Conservation (phyloP, 2,797 vertebrate species). For the Artibeus lituratus region DNA sequence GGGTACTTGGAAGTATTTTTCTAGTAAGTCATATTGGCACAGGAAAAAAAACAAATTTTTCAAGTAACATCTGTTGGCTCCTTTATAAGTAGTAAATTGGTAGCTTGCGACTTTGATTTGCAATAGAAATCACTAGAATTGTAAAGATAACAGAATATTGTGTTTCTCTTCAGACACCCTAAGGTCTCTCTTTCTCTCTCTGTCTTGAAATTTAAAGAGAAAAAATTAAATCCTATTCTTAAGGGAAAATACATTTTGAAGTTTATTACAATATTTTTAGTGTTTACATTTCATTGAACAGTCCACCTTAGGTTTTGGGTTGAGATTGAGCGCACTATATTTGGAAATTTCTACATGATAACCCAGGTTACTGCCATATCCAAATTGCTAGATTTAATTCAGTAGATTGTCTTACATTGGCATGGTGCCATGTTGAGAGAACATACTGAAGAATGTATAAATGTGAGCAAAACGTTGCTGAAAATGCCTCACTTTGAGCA, state of each 20-base stretch:
- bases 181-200: neutral
- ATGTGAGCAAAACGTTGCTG: neutral
- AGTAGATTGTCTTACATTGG: constrained; percentile 14
- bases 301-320: neutral
- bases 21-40: constrained; percentile 30
- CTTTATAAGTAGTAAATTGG: constrained; percentile 14
- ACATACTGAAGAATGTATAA: constrained; percentile 5
- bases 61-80: neutral
- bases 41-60: neutral
- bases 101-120: constrained; percentile 20
- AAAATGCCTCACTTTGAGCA: neutral
- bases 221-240: constrained; percentile 5
- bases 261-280: constrained; percentile 1
- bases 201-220: constrained; percentile 8
- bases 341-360: constrained; percentile 23
- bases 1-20: constrained; percentile 13
- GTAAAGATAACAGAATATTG: neutral
- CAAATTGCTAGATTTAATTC: constrained; percentile 40
- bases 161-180: constrained; percentile 5
- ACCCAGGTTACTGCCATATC: constrained; percentile 60
- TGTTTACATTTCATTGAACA: constrained; percentile 51
- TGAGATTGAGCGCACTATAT: constrained; percentile 33
- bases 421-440: constrained; percentile 34
- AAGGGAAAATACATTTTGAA: constrained; percentile 39
- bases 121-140: constrained; percentile 16